A percentile compares a stretch with the other conserved stretches of the same genome.
phyloP scores from a whole-genome alignment of 1,140 invertebrate genomes.

The Manduca sexta region DNA sequence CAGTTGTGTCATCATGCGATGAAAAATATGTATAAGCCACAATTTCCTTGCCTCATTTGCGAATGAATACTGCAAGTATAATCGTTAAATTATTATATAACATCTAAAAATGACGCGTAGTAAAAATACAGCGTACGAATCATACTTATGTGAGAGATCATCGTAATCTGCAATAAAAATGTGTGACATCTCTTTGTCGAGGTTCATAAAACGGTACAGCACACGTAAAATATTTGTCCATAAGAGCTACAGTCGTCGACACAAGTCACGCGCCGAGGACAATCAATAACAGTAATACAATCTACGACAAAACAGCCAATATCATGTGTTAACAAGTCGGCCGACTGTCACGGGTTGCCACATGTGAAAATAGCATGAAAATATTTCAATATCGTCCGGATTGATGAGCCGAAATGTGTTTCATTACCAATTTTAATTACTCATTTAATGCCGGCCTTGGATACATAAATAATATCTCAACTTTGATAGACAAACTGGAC shows the following conservation, averaged over 20 bases:
- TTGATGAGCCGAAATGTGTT: background rate
- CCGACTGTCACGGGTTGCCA: conserved; percentile 32
- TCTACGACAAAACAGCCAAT: conserved; percentile 64
- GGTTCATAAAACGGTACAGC: conserved; percentile 2
- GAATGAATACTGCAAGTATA: too few species aligned
- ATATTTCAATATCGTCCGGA: conserved; percentile 2
- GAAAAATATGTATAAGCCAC: too few species aligned
- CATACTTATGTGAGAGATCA: too few species aligned
- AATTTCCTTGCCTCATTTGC: too few species aligned
- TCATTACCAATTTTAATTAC: conserved; percentile 6
- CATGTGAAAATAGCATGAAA: conserved; percentile 7
- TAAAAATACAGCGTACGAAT: too few species aligned
- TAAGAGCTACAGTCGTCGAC: conserved; percentile 49
- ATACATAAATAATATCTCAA: background rate
- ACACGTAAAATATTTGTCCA: conserved; percentile 14
- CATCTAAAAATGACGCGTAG: too few species aligned
- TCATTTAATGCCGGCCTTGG: conserved; percentile 1
- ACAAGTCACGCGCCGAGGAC: conserved; percentile 65
- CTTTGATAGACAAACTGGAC: too few species aligned
- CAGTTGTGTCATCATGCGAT: too few species aligned
- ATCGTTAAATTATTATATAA: too few species aligned
- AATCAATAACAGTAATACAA: conserved; percentile 72
- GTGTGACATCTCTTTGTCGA: too few species aligned
- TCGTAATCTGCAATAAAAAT: too few species aligned
- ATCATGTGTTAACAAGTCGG: conserved; percentile 62